Evolutionary conservation across 2,797 vertebrate genomes (phyloP), one percentile per base, ranked within the genome.

Genomic region (Coregonus suidteri): DNA sequence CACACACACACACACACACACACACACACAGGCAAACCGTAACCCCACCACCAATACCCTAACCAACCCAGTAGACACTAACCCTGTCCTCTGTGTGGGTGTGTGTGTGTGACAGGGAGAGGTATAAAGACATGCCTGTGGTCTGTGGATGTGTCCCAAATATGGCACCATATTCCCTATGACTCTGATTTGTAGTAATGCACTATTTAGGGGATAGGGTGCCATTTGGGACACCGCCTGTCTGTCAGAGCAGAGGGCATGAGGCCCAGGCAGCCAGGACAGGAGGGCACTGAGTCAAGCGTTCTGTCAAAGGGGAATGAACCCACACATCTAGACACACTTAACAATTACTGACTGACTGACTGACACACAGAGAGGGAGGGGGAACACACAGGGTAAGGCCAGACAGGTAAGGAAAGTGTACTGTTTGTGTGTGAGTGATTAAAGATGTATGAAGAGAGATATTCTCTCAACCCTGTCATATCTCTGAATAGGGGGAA

Each of bases 271-370:
- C 37, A 66, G 65, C 51, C 31, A 34, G 25, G 16, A 30, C 62
- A 69, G 5, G 51, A 34, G 66, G 66, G 47, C 66, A 77, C 68
- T 47, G 53, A 77, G 59, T 76, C 67, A 77, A 64, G 31, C 35
- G 1, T 67, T 71, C 75, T 62, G 75, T 71, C 75, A 71, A 59
- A 62, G 53, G 67, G 73, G 34, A 77, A 62, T 37, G 53, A 62
- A 41, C 47, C 71, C 51, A 53, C 51, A 51, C n/a, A 71, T 25
- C 41, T 18, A 37, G 64, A 30, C 18, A n/a, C 68, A 16, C 69
- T 71, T 41, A 51, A 41, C 67, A 69, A 67, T 31, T 52, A 54
- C 51, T 72, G 71, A 15, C 71, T 30, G 14, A 54, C 71, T 53
- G 71, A 72, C 41, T 25, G 41, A 75, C 54, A 56, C 54, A 5